These are phyloP conservation scores for Agriotes lineatus DNA, from an alignment of 2,888 invertebrate species.

Conservation along the genomic window DNA sequence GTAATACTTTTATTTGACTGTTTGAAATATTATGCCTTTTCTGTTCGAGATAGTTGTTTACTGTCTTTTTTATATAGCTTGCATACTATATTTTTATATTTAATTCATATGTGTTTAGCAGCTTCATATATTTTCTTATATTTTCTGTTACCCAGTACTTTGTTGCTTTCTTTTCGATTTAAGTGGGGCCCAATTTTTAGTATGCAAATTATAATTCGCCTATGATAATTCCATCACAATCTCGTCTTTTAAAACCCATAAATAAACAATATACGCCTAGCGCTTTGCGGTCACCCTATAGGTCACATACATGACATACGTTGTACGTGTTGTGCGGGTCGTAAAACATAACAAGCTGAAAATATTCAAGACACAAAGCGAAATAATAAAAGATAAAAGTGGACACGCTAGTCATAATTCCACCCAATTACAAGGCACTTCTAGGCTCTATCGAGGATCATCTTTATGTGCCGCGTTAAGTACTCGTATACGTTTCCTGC, in stretches of 20 bases:
- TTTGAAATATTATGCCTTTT: no score
- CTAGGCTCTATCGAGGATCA: conserved; percentile 14
- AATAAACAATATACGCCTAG: neutral
- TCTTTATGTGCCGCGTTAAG: conserved; percentile 27
- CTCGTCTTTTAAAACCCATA: neutral
- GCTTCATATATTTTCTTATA: no score
- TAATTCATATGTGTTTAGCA: no score
- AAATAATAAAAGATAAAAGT: conserved; percentile 32
- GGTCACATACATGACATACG: conserved; percentile 8
- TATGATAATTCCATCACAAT: no score
- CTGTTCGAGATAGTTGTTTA: no score
- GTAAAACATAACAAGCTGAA: conserved; percentile 24
- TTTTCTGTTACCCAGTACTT: no score
- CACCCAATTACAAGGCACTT: conserved; percentile 32
- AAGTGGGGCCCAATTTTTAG: no score
- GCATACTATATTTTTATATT: no score
- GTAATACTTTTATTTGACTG: no score
- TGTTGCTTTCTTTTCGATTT: no score
- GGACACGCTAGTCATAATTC: conserved; percentile 29
- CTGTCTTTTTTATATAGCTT: no score
- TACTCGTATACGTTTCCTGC: conserved; percentile 20
- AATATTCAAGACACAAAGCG: conserved; percentile 34
- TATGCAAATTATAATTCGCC: no score
- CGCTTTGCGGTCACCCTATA: neutral
- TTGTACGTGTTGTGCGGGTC: conserved; percentile 10